A percentile compares a stretch with the other conserved stretches of the same genome.
These are phyloP conservation scores for Ursus arctos DNA, from an alignment of 2,113 vertebrate species.

Conservation along the genomic window DNA sequence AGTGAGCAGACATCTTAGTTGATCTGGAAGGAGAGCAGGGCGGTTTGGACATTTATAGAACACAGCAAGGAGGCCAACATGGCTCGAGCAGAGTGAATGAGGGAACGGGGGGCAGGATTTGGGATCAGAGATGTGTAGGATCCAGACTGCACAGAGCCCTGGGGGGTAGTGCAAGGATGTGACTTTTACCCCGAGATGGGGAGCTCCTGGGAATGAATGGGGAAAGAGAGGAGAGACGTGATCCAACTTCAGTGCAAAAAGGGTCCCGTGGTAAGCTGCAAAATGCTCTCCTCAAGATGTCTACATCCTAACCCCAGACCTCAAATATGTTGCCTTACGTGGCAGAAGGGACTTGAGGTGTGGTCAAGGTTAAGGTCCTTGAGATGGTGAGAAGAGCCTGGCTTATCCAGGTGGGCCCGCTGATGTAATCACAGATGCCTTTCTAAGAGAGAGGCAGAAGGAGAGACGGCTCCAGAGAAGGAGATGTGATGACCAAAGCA, in stretches of 20 bases:
- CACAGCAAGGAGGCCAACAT: background rate
- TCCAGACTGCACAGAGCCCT: background rate
- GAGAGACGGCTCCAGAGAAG: background rate
- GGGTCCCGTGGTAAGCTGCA: background rate
- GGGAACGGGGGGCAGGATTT: background rate
- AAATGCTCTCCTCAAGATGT: background rate
- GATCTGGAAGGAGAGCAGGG: background rate
- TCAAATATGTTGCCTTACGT: background rate
- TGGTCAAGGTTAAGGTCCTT: background rate
- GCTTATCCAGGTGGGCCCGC: background rate
- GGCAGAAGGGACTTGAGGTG: background rate
- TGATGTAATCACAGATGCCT: background rate
- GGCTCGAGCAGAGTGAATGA: background rate
- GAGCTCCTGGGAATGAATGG: background rate
- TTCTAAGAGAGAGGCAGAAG: background rate
- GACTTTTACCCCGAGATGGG: background rate
- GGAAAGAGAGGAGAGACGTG: background rate
- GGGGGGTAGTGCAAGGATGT: background rate
- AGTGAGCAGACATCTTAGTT: background rate
- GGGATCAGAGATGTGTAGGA: background rate
- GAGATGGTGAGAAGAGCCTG: background rate
- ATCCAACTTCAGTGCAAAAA: background rate
- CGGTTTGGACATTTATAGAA: background rate
- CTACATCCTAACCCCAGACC: background rate
- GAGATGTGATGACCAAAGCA: background rate